Evolutionary conservation across 2,797 vertebrate genomes (phyloP).

Genomic region (Anolis apletophallus): DNA sequence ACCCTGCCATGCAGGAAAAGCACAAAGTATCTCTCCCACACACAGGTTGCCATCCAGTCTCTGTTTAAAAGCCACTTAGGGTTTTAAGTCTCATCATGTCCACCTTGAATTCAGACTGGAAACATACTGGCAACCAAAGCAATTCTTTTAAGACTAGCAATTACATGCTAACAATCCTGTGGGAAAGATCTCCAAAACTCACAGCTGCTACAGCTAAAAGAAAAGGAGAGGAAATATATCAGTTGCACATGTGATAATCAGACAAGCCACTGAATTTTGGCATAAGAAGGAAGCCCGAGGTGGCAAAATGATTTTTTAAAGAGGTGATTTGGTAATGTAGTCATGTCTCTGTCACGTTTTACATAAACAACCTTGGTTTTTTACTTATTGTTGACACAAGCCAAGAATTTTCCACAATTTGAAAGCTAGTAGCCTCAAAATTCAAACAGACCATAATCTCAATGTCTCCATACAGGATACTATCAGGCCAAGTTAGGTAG

Average conservation of each 20-base stretch:
- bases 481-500: not conserved
- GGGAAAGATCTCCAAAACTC: not conserved
- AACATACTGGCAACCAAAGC: too few relatives aligned
- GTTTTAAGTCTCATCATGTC: too few relatives aligned
- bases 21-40: too few relatives aligned
- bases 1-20: too few relatives aligned
- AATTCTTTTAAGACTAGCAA: too few relatives aligned
- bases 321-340: not conserved
- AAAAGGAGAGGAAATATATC: not conserved
- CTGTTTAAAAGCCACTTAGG: too few relatives aligned
- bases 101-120: too few relatives aligned
- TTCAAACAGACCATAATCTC: not conserved
- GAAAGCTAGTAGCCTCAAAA: conserved; percentile 34
- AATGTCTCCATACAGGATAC: conserved; percentile 4
- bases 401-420: not conserved
- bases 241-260: not conserved
- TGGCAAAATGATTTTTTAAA: not conserved
- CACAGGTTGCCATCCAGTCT: too few relatives aligned
- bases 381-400: not conserved
- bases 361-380: not conserved
- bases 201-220: conserved; percentile 1
- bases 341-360: not conserved
- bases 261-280: not conserved
- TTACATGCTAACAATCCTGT: not conserved
- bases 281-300: not conserved